Percentiles rank a stretch among this genome's conserved stretches.
Conservation (phyloP, 2,797 vertebrate species). For the Darevskia mixta region DNA sequence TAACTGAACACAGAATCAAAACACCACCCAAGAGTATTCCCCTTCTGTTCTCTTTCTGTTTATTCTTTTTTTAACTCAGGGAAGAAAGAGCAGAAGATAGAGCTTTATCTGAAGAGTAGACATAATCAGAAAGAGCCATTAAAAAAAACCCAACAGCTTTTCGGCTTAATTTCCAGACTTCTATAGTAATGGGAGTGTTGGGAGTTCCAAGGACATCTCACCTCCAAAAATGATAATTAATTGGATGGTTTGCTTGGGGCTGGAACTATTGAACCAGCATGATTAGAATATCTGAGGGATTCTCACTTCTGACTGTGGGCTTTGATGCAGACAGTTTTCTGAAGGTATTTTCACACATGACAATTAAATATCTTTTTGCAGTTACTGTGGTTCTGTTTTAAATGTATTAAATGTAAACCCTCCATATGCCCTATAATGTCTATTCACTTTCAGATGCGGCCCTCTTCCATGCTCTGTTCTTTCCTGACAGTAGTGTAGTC, state of each 20-base stretch:
- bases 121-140: neutral
- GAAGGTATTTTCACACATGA: constrained; percentile 35
- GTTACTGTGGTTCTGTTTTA: neutral
- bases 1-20: constrained; percentile 7
- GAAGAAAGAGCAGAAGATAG: neutral
- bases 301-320: neutral
- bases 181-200: neutral
- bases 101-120: neutral
- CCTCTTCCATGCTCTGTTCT: neutral
- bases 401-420: neutral
- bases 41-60: neutral
- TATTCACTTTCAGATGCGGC: neutral
- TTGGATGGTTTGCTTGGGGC: constrained; percentile 56
- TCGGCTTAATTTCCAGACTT: neutral
- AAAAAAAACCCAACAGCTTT: neutral
- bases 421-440: neutral
- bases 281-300: neutral
- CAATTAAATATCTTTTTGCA: neutral
- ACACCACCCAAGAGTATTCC: neutral
- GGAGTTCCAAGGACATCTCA: neutral
- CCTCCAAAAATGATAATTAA: constrained; percentile 25
- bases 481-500: neutral
- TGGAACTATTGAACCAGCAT: constrained; percentile 2
- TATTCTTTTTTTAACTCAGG: neutral
- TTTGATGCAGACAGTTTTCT: neutral